Conservation (phyloP, 2,113 vertebrate species). For the Butastur rufipennis region DNA sequence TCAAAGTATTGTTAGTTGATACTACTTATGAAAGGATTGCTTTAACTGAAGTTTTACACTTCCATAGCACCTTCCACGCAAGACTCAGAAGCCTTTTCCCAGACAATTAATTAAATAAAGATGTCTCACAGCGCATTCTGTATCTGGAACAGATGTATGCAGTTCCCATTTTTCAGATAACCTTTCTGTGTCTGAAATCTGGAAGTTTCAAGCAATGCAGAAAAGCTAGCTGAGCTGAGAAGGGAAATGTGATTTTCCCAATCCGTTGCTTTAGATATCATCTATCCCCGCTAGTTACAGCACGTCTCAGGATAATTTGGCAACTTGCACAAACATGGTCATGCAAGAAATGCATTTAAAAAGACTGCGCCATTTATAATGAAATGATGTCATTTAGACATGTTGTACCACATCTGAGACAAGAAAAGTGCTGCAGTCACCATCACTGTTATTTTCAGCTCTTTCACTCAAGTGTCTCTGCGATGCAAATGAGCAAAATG, state of each 20-base stretch:
- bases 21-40: neutral
- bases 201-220: neutral
- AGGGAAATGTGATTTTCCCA: neutral
- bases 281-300: conserved; percentile 26
- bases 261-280: conserved; percentile 17
- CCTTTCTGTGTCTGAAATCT: neutral
- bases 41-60: neutral
- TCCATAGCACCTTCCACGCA: neutral
- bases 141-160: neutral
- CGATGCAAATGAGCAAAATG: conserved; percentile 56
- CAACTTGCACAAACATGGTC: conserved; percentile 29
- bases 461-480: conserved; percentile 43
- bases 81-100: neutral
- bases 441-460: conserved; percentile 49
- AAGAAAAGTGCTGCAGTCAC: conserved; percentile 50
- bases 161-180: conserved; percentile 12
- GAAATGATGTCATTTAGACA: conserved; percentile 57
- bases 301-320: conserved; percentile 42
- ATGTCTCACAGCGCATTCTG: neutral
- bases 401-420: conserved; percentile 61
- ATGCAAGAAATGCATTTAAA: conserved; percentile 34
- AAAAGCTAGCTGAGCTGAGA: neutral
- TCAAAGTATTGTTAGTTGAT: conserved; percentile 40
- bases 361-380: conserved; percentile 26
- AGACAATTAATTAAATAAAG: conserved; percentile 12